These are phyloP conservation scores for Sisyra terminalis DNA, from an alignment of 2,888 invertebrate species.

Conservation along the genomic window DNA sequence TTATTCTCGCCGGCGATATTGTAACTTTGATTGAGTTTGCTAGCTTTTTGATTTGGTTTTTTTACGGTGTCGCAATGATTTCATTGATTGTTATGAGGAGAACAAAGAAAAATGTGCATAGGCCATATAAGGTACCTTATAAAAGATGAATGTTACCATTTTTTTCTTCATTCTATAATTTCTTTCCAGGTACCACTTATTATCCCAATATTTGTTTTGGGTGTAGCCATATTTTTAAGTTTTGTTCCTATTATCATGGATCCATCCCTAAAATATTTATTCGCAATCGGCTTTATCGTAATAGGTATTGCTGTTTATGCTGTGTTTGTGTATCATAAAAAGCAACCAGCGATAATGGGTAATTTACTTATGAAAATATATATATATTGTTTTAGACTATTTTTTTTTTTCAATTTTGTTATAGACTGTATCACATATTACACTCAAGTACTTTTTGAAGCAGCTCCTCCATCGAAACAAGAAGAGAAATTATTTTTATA, in stretches of 20 bases:
- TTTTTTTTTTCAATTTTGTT: constrained; percentile 20
- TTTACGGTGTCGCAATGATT: constrained; percentile 70
- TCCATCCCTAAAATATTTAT: constrained; percentile 59
- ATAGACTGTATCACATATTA: constrained; percentile 45
- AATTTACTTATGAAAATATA: constrained; percentile 6
- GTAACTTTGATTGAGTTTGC: constrained; percentile 66
- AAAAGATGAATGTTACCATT: neutral
- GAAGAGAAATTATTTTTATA: neutral
- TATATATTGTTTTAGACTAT: constrained; percentile 9
- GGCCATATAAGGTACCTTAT: constrained; percentile 48
- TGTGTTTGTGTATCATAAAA: constrained; percentile 54
- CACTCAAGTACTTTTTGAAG: constrained; percentile 48
- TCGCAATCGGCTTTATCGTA: constrained; percentile 54
- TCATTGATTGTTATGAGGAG: constrained; percentile 55
- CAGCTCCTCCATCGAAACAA: constrained; percentile 36
- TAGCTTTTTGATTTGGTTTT: constrained; percentile 76
- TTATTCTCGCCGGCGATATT: constrained; percentile 59
- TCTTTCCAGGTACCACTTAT: constrained; percentile 41
- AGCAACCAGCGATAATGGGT: constrained; percentile 46
- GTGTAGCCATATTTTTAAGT: constrained; percentile 54
- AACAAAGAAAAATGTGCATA: constrained; percentile 44
- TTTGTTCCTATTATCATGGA: constrained; percentile 57
- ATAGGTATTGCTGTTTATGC: constrained; percentile 56
- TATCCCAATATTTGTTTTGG: constrained; percentile 54
- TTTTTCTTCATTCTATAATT: constrained; percentile 4